Evolutionary conservation across 1,140 invertebrate species (phyloP).

Genomic region (Monomorium pharaonis): DNA sequence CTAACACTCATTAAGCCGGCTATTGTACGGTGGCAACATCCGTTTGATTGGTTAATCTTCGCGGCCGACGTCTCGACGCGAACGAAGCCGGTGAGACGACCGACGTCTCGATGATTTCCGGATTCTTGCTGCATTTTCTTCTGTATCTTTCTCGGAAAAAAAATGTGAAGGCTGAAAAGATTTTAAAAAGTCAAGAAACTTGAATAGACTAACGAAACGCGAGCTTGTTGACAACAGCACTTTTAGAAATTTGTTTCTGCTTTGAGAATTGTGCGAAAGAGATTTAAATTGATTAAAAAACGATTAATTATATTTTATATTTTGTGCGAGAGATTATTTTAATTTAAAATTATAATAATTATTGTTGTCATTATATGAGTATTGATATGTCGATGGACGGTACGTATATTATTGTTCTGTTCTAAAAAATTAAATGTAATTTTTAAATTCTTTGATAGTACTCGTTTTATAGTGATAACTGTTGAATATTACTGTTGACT

Average conservation of each 20-base stretch:
- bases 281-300: background rate
- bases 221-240: background rate
- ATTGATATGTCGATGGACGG: background rate
- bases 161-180: background rate
- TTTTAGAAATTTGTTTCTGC: background rate
- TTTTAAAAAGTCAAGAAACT: background rate
- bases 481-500: slow-evolving; percentile 11
- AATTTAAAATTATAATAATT: background rate
- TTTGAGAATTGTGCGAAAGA: background rate
- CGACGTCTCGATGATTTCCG: slow-evolving; percentile 28
- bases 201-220: background rate
- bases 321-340: background rate
- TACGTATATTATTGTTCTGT: background rate
- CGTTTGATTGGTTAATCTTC: slow-evolving; percentile 83
- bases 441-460: background rate
- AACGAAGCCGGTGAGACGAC: background rate
- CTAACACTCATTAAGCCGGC: slow-evolving; percentile 79
- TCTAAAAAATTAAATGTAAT: background rate
- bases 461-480: background rate
- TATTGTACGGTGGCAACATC: slow-evolving; percentile 78
- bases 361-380: too few relatives aligned
- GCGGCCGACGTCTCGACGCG: slow-evolving; percentile 52
- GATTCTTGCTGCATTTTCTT: slow-evolving; percentile 30
- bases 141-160: background rate
- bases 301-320: background rate